Base-by-base conservation (phyloP, 2,113 vertebrate species). In the Cyanoramphus novaezelandiae region DNA sequence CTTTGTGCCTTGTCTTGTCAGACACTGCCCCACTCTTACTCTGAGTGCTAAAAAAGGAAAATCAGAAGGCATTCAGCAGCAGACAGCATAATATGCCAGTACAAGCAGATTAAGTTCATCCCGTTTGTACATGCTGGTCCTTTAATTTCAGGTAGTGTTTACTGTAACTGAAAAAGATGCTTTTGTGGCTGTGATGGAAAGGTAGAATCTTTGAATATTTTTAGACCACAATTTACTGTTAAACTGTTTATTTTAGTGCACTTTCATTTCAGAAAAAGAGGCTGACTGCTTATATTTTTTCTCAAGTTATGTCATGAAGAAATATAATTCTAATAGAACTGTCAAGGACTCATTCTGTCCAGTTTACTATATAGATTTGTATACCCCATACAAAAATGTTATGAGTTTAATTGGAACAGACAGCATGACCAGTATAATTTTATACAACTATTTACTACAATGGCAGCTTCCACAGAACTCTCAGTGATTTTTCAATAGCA, bases 381-480 rank as follows among this genome's bases (percentile, higher is more conserved):
- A 88, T 53, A 71, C 18, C 21, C 49, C 84, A 69, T 59, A 87
- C 37, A 77, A 87, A 93, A 90, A 82, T 50, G 17, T 72, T 88
- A 9, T 41, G 59, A 63, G 41, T 91, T 94, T 92, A 95, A 95
- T 94, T 85, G 84, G 63, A 95, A 94, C 70, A 93, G 90, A 93
- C 92, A 96, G 85, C 82, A 88, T 80, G 89, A 82, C 89, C 89
- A 91, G 81, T 57, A 53, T 80, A 72, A 91, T 95, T 95, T 94
- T 90, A 86, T 69, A 85, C 29, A 90, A 93, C 84, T 85, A 41
- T 81, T 91, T 91, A 77, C 84, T 87, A 91, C 89, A 94, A 85
- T 67, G 70, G 82, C 82, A 86, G 85, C 67, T 90, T 95, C 91
- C 63, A 77, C 52, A 63, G 75, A 76, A 85, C 49, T 79, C 65